Evolutionary conservation across 1,140 invertebrate species (phyloP), one percentile per base, ranked within the genome.

Genomic region (Drosophila sturtevanti): DNA sequence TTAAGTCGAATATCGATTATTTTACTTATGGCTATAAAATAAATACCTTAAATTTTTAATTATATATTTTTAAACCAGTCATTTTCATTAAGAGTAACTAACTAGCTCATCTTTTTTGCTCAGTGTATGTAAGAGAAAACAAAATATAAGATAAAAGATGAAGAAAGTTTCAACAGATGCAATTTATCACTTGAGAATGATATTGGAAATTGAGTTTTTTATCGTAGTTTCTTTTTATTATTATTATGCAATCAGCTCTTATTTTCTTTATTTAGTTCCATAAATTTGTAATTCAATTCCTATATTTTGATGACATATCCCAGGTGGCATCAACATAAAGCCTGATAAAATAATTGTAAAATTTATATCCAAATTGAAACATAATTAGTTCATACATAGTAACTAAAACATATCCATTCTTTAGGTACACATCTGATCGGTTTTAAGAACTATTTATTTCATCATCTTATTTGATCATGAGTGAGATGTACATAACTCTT

Each of bases 131-230:
- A 44, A 14, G 0, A 14, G 14, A 6, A 41, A 38, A 12, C 11
- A 12, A 38, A n/a, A 14, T 7, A 14, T 14, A 41, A 31, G 27
- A 31, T 31, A 31, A 10, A 7, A 7, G 35, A 48, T 24, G 27
- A 62, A 68, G 70, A 68, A 68, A 72, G 38, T 58, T 41, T 11
- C 31, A 41, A 18, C 6, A 37, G 56, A 69, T 51, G 79, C 68
- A 74, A 84, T 68, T 56, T 61, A 34, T 34, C n/a, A 16, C 54
- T 10, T 48, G 9, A 21, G n/a, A 21, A 21, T 48, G 9, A 48
- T 21, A 34, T 1, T 55, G 14, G 34, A 11, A 34, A 16, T 34
- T 10, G 10, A 16, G 16, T 10, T 34, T 31, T 55, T 34, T 55
- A 11, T 55, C 24, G 4, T 31, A 16, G 11, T 10, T 4, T 52